A percentile compares a stretch with the other conserved stretches of the same genome.
Conservation (phyloP, 2,888 invertebrate genomes). For the Tholera decimalis region DNA sequence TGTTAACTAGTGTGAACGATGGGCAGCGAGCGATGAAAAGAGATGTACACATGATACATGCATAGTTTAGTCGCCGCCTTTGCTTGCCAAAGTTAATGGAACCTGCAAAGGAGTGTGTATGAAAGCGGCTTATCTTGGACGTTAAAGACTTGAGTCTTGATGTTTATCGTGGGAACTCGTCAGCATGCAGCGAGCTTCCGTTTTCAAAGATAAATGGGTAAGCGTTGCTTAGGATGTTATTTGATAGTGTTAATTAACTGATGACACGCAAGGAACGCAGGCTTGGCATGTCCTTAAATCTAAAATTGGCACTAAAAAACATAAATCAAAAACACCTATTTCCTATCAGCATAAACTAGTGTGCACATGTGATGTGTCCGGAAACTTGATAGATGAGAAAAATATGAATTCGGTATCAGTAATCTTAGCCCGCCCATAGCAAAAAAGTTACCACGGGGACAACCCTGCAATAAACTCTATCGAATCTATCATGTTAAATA, state of each 20-base stretch:
- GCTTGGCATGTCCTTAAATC: neutral
- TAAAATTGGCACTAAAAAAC: neutral
- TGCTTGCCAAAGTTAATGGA: constrained; percentile 89
- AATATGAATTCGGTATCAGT: no score
- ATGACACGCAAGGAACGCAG: neutral
- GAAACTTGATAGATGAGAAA: no score
- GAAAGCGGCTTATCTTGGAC: constrained; percentile 83
- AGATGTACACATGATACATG: constrained; percentile 89
- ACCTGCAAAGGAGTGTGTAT: constrained; percentile 76
- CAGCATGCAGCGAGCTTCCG: constrained; percentile 58
- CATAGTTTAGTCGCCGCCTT: constrained; percentile 83
- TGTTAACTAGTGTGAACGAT: constrained; percentile 81
- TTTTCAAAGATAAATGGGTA: constrained; percentile 68
- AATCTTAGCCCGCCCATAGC: neutral
- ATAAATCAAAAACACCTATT: neutral
- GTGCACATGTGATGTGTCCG: neutral
- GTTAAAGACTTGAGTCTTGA: constrained; percentile 76
- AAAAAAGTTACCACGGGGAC: neutral
- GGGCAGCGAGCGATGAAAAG: constrained; percentile 83
- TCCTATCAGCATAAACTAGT: neutral
- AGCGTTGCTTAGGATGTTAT: constrained; percentile 37
- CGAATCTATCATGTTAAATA: constrained; percentile 23
- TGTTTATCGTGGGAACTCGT: constrained; percentile 68
- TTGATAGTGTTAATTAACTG: constrained; percentile 27
- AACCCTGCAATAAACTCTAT: neutral